Evolutionary conservation across 2,797 vertebrate genomes (phyloP).

Genomic region (Apogon hyalosoma): DNA sequence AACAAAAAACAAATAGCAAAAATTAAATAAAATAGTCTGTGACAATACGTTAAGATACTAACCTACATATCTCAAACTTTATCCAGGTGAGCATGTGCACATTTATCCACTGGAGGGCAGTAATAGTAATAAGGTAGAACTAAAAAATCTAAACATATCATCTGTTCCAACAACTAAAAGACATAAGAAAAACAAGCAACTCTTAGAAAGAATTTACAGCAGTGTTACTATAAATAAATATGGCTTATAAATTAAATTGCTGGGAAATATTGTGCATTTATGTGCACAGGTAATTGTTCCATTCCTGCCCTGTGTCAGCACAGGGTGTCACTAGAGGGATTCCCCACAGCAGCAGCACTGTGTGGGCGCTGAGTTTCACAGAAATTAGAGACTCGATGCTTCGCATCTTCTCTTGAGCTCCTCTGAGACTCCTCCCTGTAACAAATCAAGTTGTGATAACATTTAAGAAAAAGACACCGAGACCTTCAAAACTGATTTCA

Average conservation of each 20-base stretch:
- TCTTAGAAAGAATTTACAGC: neutral
- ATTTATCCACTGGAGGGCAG: conserved; percentile 69
- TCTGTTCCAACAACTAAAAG: neutral
- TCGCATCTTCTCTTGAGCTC: conserved; percentile 55
- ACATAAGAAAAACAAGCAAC: neutral
- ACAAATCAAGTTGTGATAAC: conserved; percentile 59
- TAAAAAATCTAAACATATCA: neutral
- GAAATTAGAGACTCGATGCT: conserved; percentile 58
- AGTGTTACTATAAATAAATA: conserved; percentile 33
- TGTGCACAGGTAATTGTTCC: conserved; percentile 69
- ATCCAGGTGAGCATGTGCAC: neutral
- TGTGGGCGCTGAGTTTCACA: conserved; percentile 71
- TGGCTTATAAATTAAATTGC: neutral
- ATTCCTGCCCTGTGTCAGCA: conserved; percentile 43
- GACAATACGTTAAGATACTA: neutral
- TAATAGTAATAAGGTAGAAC: conserved; percentile 20
- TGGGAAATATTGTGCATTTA: conserved; percentile 1
- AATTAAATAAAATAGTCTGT: neutral
- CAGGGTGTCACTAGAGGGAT: conserved; percentile 76
- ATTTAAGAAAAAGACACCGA: conserved; percentile 68
- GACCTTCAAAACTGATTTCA: conserved; percentile 54
- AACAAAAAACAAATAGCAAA: neutral
- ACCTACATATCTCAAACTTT: neutral
- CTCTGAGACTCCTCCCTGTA: conserved; percentile 71
- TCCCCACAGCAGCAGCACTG: conserved; percentile 69